A percentile compares a stretch with the other conserved stretches of the same genome.
phyloP scores from a whole-genome alignment of 2,797 vertebrate species.

The Amphiprion clarkii region DNA sequence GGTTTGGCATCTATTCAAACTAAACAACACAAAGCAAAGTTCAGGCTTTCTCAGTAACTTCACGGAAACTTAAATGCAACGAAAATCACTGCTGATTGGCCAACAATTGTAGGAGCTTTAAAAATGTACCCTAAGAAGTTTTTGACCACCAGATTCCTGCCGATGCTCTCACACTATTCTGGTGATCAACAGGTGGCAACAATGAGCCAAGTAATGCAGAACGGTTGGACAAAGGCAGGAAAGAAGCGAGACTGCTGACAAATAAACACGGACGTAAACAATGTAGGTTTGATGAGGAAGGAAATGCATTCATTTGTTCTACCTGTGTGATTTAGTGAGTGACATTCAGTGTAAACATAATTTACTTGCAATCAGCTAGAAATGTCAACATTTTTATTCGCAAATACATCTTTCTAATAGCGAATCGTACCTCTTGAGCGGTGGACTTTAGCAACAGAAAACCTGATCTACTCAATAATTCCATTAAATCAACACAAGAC shows the following conservation, averaged over 20 bases:
- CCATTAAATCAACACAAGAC: neutral
- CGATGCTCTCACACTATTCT: neutral
- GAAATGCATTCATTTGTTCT: neutral
- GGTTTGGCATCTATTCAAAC: slow-evolving; percentile 40
- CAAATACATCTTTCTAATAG: neutral
- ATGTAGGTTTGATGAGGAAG: neutral
- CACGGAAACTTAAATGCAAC: neutral
- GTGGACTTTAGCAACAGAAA: neutral
- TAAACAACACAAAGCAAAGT: slow-evolving; percentile 34
- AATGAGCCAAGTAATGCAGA: neutral
- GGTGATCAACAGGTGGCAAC: neutral
- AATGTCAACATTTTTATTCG: neutral
- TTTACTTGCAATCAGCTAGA: neutral
- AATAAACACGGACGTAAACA: neutral
- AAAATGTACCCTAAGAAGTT: no score
- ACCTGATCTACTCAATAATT: neutral
- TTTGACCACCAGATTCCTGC: no score
- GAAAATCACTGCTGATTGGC: no score
- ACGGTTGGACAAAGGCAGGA: neutral
- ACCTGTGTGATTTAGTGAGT: neutral
- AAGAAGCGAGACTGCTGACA: neutral
- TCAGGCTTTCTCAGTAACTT: neutral
- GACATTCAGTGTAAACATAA: neutral
- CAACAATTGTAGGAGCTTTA: no score
- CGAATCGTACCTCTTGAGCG: neutral